Evolutionary conservation across 2,888 invertebrate species (phyloP).

Genomic region (Rambutsinella grinnellia): DNA sequence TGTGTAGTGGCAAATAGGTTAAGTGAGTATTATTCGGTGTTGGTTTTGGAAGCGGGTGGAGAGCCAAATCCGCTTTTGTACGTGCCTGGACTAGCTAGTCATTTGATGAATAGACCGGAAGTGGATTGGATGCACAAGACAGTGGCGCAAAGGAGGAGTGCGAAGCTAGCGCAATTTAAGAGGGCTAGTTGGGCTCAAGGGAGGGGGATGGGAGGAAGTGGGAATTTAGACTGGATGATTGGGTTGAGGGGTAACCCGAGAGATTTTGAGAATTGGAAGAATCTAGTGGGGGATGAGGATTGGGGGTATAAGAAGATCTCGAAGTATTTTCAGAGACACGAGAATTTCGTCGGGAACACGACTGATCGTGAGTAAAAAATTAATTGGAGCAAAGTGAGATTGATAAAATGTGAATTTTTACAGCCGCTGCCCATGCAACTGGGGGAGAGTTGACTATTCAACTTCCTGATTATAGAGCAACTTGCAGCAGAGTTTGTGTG

Average conservation of each 20-base stretch:
- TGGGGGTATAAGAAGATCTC: conserved; percentile 32
- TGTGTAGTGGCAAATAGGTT: conserved; percentile 72
- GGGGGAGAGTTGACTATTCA: conserved; percentile 52
- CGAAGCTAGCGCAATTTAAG: conserved; percentile 73
- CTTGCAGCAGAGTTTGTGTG: conserved; percentile 52
- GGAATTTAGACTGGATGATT: conserved; percentile 37
- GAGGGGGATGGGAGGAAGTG: conserved; percentile 20
- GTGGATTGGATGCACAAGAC: conserved; percentile 72
- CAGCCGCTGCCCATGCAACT: conserved; percentile 39
- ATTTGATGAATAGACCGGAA: conserved; percentile 69
- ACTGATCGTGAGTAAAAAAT: conserved; percentile 30
- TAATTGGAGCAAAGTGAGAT: neutral
- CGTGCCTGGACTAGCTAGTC: conserved; percentile 69
- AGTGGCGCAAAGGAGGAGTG: conserved; percentile 73
- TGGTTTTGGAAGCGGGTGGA: conserved; percentile 73
- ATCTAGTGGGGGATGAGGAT: conserved; percentile 11
- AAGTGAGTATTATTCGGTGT: conserved; percentile 71
- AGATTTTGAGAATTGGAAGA: conserved; percentile 35
- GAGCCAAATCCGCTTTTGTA: conserved; percentile 71
- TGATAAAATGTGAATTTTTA: neutral
- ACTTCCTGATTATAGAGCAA: conserved; percentile 46
- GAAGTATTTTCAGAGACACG: conserved; percentile 35
- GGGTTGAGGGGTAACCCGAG: conserved; percentile 13
- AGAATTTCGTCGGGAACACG: conserved; percentile 46
- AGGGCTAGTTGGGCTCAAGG: conserved; percentile 27